Base-by-base conservation (phyloP, 2,888 invertebrate species). In the Epistrophe grossulariae region DNA sequence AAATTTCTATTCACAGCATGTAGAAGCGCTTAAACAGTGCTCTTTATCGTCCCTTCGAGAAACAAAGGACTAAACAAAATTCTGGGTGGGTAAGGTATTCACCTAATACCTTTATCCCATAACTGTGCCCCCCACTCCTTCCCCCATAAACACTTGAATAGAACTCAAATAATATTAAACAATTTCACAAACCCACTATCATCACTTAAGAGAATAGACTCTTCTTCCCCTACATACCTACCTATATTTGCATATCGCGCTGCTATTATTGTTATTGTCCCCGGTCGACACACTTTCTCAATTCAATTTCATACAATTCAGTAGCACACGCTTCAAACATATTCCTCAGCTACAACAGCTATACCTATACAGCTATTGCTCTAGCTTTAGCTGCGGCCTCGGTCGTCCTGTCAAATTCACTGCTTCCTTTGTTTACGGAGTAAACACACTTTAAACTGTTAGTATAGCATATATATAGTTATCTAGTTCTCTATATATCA, bases 241-340 rank as follows among this genome's bases (percentile, higher is more conserved):
- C n/a, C n/a, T 19, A 50, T 76, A 80, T 84, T 80, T 79, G 80
- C 80, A 76, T 72, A 80, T 77, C 80, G 77, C 80, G 72, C 60
- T 31, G 45, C 72, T 40, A 77, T 80, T 68, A 84, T 80, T 80
- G 77, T 80, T 77, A 80, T 84, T 72, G 76, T 80, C 68, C 80
- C 80, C 45, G 15, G 62, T 57, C 76, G 76, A 45, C 81, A 76
- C 70, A 62, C 76, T 71, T 77, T 64, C 48, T 64, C 52, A 72
- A 77, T 77, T 80, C 71, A 80, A 80, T 72, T 84, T 38, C 40
- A 76, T 64, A 59, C 48, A 64, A 59, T 59, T 59, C 72, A 76
- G 64, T 45, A 40, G 70, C 79, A 79, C 31, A 79, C 55, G 64
- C 64, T 84, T 43, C 19, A 43, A 70, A 70, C 74, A 71, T 66